Percentiles rank a stretch among this genome's conserved stretches.
These are phyloP conservation scores for Arctopsyche grandis DNA, from an alignment of 1,140 invertebrate genomes.

Conservation along the genomic window DNA sequence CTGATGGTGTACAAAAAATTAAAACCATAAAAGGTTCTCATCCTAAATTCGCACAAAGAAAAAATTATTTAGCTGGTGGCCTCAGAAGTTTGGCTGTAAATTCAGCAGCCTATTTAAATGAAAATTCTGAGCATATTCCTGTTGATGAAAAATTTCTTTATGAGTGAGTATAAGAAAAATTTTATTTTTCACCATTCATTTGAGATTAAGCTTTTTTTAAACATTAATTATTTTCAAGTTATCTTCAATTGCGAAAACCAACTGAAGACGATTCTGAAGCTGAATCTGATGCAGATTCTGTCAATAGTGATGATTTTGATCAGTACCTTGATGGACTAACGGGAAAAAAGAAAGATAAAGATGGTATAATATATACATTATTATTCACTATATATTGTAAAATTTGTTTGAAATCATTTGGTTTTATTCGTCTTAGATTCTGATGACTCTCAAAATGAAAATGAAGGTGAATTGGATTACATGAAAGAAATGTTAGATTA, in stretches of 20 bases:
- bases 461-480: slow-evolving; percentile 68
- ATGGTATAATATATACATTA: slow-evolving; percentile 50
- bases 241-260: slow-evolving; percentile 64
- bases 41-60: slow-evolving; percentile 69
- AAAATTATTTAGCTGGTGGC: slow-evolving; percentile 72
- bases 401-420: neutral
- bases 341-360: slow-evolving; percentile 58
- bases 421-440: slow-evolving; percentile 4
- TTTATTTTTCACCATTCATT: slow-evolving; percentile 36
- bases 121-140: slow-evolving; percentile 76
- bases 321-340: slow-evolving; percentile 78
- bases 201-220: neutral
- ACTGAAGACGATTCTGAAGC: slow-evolving; percentile 62
- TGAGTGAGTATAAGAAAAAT: slow-evolving; percentile 64
- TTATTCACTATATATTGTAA: neutral
- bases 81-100: slow-evolving; percentile 72
- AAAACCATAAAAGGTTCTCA: slow-evolving; percentile 65
- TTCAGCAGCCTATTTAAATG: slow-evolving; percentile 75
- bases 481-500: slow-evolving; percentile 64
- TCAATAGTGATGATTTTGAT: slow-evolving; percentile 91
- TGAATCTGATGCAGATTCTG: slow-evolving; percentile 80
- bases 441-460: slow-evolving; percentile 36
- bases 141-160: slow-evolving; percentile 86
- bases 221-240: slow-evolving; percentile 57
- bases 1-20: slow-evolving; percentile 50